A percentile compares a stretch with the other conserved stretches of the same genome.
Evolutionary conservation across 2,888 invertebrate genomes (phyloP).

Genomic region (Caenorhabditis angaria): DNA sequence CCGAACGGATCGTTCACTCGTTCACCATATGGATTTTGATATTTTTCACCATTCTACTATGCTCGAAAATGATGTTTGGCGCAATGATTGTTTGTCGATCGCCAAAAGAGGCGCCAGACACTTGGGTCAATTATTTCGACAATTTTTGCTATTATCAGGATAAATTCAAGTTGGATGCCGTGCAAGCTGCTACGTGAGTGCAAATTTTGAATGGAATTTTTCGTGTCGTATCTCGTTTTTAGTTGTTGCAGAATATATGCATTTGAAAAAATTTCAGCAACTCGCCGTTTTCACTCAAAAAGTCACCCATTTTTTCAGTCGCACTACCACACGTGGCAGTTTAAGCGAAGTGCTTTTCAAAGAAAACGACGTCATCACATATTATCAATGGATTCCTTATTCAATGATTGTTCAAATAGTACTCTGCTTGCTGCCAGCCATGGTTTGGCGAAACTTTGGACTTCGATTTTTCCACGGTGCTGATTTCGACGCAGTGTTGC

Average conservation of each 20-base stretch:
- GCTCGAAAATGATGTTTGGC: constrained; percentile 40
- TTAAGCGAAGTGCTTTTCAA: too few species aligned
- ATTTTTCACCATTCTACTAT: constrained; percentile 18
- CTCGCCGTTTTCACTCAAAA: too few species aligned
- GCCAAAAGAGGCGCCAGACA: constrained; percentile 30
- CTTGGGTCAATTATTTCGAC: constrained; percentile 34
- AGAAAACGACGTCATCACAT: constrained; percentile 14
- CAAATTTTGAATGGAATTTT: too few species aligned
- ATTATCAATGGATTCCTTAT: constrained; percentile 52
- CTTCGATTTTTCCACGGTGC: constrained; percentile 28
- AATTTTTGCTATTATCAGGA: constrained; percentile 47
- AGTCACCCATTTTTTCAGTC: too few species aligned
- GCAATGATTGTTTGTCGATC: constrained; percentile 31
- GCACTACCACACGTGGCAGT: not conserved
- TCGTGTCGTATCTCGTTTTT: too few species aligned
- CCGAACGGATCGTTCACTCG: constrained; percentile 36
- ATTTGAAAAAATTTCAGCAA: not conserved
- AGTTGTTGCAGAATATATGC: too few species aligned
- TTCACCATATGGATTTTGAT: constrained; percentile 31
- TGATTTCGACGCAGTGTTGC: constrained; percentile 23
- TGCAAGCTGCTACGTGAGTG: too few species aligned
- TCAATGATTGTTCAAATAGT: constrained; percentile 43
- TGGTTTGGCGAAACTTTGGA: constrained; percentile 29
- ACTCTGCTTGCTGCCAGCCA: constrained; percentile 35
- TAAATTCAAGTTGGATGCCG: constrained; percentile 16